Evolutionary conservation across 2,113 vertebrate genomes (phyloP), one percentile per base, ranked within the genome.

Genomic region (Danionella cerebrum): DNA sequence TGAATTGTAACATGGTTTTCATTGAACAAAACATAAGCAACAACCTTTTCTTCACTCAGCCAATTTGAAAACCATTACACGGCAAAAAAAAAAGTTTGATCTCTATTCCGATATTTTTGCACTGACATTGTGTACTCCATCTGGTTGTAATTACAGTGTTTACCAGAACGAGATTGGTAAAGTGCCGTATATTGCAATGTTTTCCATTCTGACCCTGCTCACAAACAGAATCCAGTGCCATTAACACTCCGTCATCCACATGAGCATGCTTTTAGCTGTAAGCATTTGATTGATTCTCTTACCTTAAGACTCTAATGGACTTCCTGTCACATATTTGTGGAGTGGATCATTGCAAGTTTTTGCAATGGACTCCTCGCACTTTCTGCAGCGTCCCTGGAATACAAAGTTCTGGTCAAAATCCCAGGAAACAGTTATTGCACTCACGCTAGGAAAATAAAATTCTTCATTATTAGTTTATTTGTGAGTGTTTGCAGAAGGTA

Each of bases 251-350:
- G 22, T 60, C 14, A 33, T 38, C 33, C 18, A 50, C 24, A 35
- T 38, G 50, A 33, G 18, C 42, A 63, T 57, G 58, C 65, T 57
- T 67, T 73, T 64, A 65, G 13, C 65, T 29, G 19, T 11, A 10
- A 51, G 10, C 14, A 45, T 14, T 45, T 58, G 25, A 38, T 63
- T 33, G 14, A 45, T 58, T 71, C 48, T 29, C 52, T 44, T 55
- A 68, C 33, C 44, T 5, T 22, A 22, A 52, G 31, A 29, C 5
- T 25, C 25, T 73, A 70, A 66, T 65, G 60, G 62, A 57, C 41
- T 50, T 41, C 3, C 24, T 33, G 48, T 66, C 39, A 54, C 21
- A 41, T 55, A 18, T 54, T 44, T n/a, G n/a, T 35, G 24, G 6
- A 31, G 64, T 45, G 45, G 29, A 55, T 35, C 33, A 35, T 9